Conservation (phyloP, 2,888 invertebrate genomes). For the Tenthredo scrophulariae region DNA sequence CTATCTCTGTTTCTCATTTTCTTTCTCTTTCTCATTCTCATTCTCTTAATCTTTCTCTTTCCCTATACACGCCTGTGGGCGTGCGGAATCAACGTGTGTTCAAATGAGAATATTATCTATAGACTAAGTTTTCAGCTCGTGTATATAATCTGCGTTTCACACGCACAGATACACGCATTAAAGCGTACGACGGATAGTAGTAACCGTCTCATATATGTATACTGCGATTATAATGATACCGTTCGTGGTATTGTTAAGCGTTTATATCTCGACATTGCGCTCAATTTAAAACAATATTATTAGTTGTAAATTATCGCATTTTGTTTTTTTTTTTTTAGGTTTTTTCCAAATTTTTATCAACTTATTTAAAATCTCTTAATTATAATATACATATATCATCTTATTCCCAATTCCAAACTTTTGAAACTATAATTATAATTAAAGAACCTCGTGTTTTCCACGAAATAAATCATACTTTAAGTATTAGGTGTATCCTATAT, state of each 20-base stretch:
- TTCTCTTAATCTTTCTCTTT: constrained; percentile 70
- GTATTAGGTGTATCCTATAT: background rate
- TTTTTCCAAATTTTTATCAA: background rate
- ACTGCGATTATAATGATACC: background rate
- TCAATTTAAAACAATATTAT: background rate
- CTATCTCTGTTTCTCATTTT: constrained; percentile 72
- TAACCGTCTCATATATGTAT: background rate
- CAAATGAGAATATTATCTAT: constrained; percentile 30
- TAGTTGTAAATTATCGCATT: no score
- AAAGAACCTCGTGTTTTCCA: no score
- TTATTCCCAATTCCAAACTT: background rate
- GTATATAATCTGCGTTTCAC: background rate
- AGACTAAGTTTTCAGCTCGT: constrained; percentile 14
- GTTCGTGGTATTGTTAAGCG: background rate
- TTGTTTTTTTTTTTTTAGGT: no score
- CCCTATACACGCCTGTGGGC: background rate
- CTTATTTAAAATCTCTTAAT: background rate
- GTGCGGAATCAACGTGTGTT: background rate
- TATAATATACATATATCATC: background rate
- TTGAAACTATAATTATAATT: background rate
- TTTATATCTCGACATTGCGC: background rate
- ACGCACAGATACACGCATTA: background rate
- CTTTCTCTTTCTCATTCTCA: constrained; percentile 74
- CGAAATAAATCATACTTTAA: background rate
- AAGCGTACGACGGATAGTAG: background rate